Base-by-base conservation (phyloP, 2,888 invertebrate species). In the Blera fallax region DNA sequence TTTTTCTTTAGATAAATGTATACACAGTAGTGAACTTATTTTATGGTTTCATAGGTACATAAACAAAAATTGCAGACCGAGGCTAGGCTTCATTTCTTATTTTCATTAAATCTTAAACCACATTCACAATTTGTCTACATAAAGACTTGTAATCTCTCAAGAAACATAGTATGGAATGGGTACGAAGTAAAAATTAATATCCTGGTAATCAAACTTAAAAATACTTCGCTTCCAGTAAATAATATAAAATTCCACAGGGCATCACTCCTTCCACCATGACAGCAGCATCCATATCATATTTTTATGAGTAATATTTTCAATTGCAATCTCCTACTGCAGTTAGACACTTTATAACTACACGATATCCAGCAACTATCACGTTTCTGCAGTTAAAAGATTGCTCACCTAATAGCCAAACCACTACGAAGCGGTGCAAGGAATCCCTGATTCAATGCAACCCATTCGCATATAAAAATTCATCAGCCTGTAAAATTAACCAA, bases 381-480 rank as follows among this genome's bases (percentile, higher is more conserved):
- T 67, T 58, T 70, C 24, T 14, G 56, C 32, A 40, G 70, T 58
- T 48, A 58, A 27, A 40, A 70, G 34, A 69, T 32, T 64, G 4
- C 52, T 29, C 16, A 24, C 14, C 32, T 43, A 32, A 56, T 54
- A 21, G 43, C 32, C 18, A 56, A 40, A 40, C 37, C 67, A 32
- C 40, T 11, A 7, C 1, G 2, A 16, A 29, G 7, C 37, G n/a
- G 29, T 16, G 6, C 43, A 48, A 11, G 2, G 58, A 58, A 62
- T 64, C 24, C 54, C 27, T 29, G 40, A 69, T 74, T 29, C 52
- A 69, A 64, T 79, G 83, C 73, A 79, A 14, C 37, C 24, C 18
- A 32, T 32, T 62, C 70, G 81, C 72, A 85, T 81, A 85, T 77
- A 77, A 85, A 81, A 80, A 81, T 85, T 85, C 81, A 81, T 85